Conservation (phyloP, 2,113 vertebrate genomes). For the Corydoras maculifer region DNA sequence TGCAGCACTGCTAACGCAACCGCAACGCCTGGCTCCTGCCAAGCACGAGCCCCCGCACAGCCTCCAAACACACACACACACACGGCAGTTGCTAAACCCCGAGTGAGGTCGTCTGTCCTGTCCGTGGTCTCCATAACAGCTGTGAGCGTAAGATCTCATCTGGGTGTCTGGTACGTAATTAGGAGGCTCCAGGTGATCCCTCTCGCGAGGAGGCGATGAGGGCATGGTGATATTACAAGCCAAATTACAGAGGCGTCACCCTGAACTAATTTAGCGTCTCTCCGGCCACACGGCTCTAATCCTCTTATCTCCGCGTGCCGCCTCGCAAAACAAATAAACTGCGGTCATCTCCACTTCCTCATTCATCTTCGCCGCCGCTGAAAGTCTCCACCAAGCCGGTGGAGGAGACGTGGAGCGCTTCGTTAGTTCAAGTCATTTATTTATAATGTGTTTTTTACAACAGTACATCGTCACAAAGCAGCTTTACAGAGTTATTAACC, state of each 20-base stretch:
- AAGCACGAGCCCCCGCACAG: slow-evolving; percentile 37
- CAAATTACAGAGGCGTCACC: slow-evolving; percentile 29
- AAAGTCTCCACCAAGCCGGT: slow-evolving; percentile 35
- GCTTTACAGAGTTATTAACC: too few species aligned
- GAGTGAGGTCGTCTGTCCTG: not conserved
- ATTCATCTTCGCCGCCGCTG: slow-evolving; percentile 16
- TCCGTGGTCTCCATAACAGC: not conserved
- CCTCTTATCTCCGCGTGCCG: slow-evolving; percentile 29
- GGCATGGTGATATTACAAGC: slow-evolving; percentile 41
- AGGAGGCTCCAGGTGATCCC: slow-evolving; percentile 33
- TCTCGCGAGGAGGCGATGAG: slow-evolving; percentile 24
- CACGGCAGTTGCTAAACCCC: slow-evolving; percentile 7
- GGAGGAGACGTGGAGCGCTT: slow-evolving; percentile 53
- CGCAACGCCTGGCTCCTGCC: slow-evolving; percentile 37
- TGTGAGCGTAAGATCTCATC: slow-evolving; percentile 6
- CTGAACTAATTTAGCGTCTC: slow-evolving; percentile 35
- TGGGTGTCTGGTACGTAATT: slow-evolving; percentile 30
- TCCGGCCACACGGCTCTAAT: slow-evolving; percentile 34
- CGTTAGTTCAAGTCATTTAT: too few species aligned
- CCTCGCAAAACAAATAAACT: slow-evolving; percentile 36
- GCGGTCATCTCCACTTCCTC: slow-evolving; percentile 27
- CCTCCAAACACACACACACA: slow-evolving; percentile 44
- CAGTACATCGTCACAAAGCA: too few species aligned
- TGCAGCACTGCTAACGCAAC: slow-evolving; percentile 49
- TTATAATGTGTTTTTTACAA: too few species aligned